These are phyloP conservation scores for Amia ocellicauda DNA, from an alignment of 2,113 vertebrate genomes.

Conservation along the genomic window DNA sequence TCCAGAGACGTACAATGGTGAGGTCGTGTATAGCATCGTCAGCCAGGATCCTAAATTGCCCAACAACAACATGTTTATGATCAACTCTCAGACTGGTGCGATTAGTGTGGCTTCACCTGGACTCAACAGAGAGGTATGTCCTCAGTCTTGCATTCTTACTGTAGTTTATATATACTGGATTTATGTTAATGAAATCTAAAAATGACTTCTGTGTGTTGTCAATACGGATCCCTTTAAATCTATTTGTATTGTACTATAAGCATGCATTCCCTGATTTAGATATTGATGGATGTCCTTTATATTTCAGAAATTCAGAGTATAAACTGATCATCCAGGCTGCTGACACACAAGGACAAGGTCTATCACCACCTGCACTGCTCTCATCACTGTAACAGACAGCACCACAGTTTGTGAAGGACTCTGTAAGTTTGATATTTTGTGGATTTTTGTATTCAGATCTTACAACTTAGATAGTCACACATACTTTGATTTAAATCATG, in stretches of 20 bases:
- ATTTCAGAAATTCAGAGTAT: slow-evolving; percentile 59
- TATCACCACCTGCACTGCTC: slow-evolving; percentile 45
- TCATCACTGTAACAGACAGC: slow-evolving; percentile 56
- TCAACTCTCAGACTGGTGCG: slow-evolving; percentile 58
- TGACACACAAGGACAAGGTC: slow-evolving; percentile 55
- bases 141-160: too few relatives aligned
- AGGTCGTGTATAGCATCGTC: slow-evolving; percentile 63
- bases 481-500: too few relatives aligned
- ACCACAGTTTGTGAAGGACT: slow-evolving; percentile 54
- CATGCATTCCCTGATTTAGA: too few relatives aligned
- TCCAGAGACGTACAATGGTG: slow-evolving; percentile 40
- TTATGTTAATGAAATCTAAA: too few relatives aligned
- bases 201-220: too few relatives aligned
- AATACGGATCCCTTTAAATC: too few relatives aligned
- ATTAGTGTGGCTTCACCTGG: slow-evolving; percentile 65
- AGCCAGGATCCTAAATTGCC: slow-evolving; percentile 51
- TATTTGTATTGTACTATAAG: too few relatives aligned
- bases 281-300: too few relatives aligned
- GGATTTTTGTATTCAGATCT: too few relatives aligned
- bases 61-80: slow-evolving; percentile 57
- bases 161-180: too few relatives aligned
- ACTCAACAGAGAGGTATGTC: slow-evolving; percentile 78
- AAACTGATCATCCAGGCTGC: slow-evolving; percentile 64
- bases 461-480: too few relatives aligned
- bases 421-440: slow-evolving; percentile 30